phyloP scores from a whole-genome alignment of 2,113 vertebrate genomes.

The Ranitomeya imitator region DNA sequence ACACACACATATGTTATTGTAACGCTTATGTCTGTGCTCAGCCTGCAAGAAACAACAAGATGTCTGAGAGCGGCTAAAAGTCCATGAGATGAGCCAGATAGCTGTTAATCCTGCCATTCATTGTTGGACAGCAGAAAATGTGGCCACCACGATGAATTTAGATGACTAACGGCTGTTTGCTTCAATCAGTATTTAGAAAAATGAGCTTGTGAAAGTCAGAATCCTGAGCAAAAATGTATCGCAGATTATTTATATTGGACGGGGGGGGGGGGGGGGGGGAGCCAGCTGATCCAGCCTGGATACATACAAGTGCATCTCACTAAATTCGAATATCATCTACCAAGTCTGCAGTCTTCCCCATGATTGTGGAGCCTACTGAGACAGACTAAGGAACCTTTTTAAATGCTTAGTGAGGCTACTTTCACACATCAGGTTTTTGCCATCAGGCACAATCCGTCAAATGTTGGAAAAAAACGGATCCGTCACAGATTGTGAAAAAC shows the following conservation, averaged over 20 bases:
- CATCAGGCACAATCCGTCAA: too few relatives aligned
- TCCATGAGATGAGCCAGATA: neutral
- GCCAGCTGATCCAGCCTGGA: neutral
- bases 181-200: neutral
- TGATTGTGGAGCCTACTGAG: too few relatives aligned
- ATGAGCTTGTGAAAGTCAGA: neutral
- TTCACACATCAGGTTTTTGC: too few relatives aligned
- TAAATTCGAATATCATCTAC: too few relatives aligned
- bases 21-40: neutral
- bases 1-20: neutral
- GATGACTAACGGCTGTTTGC: neutral
- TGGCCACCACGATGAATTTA: neutral
- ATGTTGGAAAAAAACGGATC: too few relatives aligned
- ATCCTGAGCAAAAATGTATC: neutral
- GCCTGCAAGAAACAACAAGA: neutral
- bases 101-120: neutral
- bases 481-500: too few relatives aligned
- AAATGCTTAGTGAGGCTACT: too few relatives aligned
- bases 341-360: too few relatives aligned
- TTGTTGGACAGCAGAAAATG: neutral
- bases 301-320: neutral
- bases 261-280: too few relatives aligned
- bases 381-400: too few relatives aligned
- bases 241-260: conserved; percentile 4
- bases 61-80: neutral